phyloP scores from a whole-genome alignment of 2,113 vertebrate genomes.

The Equus quagga region DNA sequence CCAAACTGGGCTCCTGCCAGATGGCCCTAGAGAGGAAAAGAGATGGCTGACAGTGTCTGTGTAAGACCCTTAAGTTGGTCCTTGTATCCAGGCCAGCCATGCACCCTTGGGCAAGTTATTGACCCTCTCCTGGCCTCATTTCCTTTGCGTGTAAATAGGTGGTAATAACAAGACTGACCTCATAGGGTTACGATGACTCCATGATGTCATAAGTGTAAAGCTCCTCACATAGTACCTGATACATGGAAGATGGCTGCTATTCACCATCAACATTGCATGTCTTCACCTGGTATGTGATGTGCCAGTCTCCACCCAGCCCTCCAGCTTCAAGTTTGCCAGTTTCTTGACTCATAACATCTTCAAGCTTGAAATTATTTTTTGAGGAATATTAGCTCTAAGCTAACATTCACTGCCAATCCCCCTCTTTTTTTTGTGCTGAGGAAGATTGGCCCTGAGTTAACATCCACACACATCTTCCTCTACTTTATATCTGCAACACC shows the following conservation, averaged over 20 bases:
- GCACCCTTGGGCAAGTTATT: neutral
- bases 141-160: neutral
- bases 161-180: neutral
- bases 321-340: neutral
- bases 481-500: too few species aligned
- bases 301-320: neutral
- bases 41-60: neutral
- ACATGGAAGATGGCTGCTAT: too few species aligned
- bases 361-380: neutral
- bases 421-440: too few species aligned
- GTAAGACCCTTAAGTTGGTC: neutral
- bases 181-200: neutral
- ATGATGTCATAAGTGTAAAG: accelerated
- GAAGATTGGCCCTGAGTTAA: too few species aligned
- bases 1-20: neutral
- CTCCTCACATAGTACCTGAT: neutral
- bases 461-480: too few species aligned
- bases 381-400: too few species aligned
- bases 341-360: neutral
- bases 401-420: too few species aligned
- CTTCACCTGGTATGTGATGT: too few species aligned
- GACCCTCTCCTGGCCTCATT: neutral
- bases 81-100: neutral
- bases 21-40: neutral
- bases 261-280: accelerated